Conservation (phyloP, 2,888 invertebrate species). For the Vandiemenella viatica region DNA sequence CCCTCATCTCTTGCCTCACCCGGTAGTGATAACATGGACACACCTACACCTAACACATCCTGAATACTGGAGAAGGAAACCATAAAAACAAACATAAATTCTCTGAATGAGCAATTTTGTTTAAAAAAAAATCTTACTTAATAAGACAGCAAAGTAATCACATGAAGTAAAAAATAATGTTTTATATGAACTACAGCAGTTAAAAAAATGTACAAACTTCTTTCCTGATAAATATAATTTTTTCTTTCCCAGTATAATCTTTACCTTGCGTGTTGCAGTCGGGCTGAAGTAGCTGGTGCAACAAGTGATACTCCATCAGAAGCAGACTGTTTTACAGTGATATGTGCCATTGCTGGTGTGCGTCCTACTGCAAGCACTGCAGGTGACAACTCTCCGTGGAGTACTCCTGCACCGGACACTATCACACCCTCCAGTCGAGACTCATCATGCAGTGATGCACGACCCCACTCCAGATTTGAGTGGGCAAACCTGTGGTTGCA, state of each 20-base stretch:
- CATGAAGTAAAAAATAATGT: background rate
- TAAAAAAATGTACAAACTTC: no score
- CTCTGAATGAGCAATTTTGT: background rate
- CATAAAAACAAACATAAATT: background rate
- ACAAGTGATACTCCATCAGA: constrained; percentile 85
- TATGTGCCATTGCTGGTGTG: constrained; percentile 64
- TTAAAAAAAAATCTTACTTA: constrained; percentile 2
- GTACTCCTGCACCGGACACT: constrained; percentile 82
- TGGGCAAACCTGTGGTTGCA: constrained; percentile 65
- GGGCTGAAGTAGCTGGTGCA: constrained; percentile 66
- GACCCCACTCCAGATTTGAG: constrained; percentile 78
- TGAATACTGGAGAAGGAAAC: constrained; percentile 34
- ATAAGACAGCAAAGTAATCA: background rate
- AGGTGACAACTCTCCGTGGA: constrained; percentile 89
- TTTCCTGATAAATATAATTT: background rate
- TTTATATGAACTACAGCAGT: background rate
- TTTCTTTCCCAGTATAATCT: constrained; percentile 6
- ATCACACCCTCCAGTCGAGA: constrained; percentile 68
- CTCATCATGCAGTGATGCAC: constrained; percentile 47
- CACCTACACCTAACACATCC: constrained; percentile 75
- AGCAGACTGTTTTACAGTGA: constrained; percentile 71
- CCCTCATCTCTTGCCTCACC: constrained; percentile 83
- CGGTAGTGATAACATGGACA: constrained; percentile 78
- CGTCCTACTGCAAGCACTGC: constrained; percentile 82
- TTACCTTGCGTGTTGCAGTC: constrained; percentile 51